Evolutionary conservation across 2,797 vertebrate genomes (phyloP).

Genomic region (Coendou prehensilis): DNA sequence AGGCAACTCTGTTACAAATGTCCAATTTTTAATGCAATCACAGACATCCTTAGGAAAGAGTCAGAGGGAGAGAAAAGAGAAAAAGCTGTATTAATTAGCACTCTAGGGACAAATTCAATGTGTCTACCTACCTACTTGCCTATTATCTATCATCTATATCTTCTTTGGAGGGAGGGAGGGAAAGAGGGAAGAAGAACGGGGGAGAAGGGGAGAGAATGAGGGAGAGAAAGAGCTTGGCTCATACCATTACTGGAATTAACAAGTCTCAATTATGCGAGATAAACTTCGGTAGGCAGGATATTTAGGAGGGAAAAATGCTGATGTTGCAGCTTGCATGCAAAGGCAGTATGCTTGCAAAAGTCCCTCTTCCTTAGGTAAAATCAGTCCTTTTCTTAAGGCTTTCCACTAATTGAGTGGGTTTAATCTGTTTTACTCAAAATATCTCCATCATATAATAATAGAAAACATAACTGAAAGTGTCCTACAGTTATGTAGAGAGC

Average conservation of each 20-base stretch:
- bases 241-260: background rate
- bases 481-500: background rate
- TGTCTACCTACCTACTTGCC: background rate
- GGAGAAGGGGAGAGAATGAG: background rate
- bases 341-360: background rate
- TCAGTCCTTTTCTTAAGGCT: background rate
- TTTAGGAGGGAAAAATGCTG: background rate
- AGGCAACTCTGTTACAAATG: background rate
- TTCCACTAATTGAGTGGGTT: background rate
- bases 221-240: background rate
- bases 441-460: background rate
- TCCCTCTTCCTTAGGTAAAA: background rate
- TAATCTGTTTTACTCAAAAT: background rate
- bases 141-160: background rate
- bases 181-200: background rate
- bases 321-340: background rate
- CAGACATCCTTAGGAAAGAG: background rate
- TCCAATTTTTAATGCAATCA: background rate
- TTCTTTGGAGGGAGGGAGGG: background rate
- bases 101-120: background rate
- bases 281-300: background rate
- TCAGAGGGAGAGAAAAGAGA: background rate
- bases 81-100: background rate
- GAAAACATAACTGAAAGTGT: background rate
- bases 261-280: background rate